A percentile compares a stretch with the other conserved stretches of the same genome.
These are phyloP conservation scores for Clavelina lepadiformis DNA, from an alignment of 23 tunicate species.

Conservation along the genomic window DNA sequence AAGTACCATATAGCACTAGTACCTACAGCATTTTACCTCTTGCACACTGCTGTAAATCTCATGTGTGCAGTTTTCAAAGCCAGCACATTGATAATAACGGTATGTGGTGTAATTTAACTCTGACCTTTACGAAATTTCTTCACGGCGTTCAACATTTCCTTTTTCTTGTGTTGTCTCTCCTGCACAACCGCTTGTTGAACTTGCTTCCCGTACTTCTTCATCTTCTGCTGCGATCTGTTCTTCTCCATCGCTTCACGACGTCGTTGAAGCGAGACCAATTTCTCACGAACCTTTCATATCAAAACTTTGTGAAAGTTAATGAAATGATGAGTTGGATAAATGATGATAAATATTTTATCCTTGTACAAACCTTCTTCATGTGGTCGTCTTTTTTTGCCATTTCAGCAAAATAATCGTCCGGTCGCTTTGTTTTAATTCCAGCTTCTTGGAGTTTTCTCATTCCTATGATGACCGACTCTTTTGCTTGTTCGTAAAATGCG, in stretches of 20 bases:
- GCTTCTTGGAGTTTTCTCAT: slow-evolving; percentile 41
- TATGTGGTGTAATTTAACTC: not conserved
- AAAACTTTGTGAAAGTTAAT: not conserved
- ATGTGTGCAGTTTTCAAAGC: slow-evolving; percentile 1
- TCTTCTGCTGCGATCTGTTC: slow-evolving; percentile 34
- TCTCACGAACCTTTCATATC: slow-evolving; percentile 55
- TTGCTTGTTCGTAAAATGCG: slow-evolving; percentile 82
- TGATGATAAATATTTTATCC: no score
- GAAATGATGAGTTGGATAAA: not conserved
- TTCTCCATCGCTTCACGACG: slow-evolving; percentile 54
- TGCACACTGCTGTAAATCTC: not conserved
- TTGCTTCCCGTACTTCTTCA: slow-evolving; percentile 82
- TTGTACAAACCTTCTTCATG: slow-evolving; percentile 85
- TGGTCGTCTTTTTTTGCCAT: slow-evolving; percentile 99
- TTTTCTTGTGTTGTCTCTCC: slow-evolving; percentile 76
- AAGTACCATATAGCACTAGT: no score
- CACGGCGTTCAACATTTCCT: slow-evolving; percentile 62
- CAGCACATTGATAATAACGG: not conserved
- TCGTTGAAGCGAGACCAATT: slow-evolving; percentile 41
- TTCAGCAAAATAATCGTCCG: slow-evolving; percentile 94
- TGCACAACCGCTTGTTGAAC: slow-evolving; percentile 57
- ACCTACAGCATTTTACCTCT: no score
- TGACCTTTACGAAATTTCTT: slow-evolving; percentile 78
- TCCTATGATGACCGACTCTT: slow-evolving; percentile 42
- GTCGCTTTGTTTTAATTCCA: slow-evolving; percentile 45